Percentiles rank a stretch among this genome's conserved stretches.
Evolutionary conservation across 1,140 invertebrate species (phyloP).

Genomic region (Lepidostoma basale): DNA sequence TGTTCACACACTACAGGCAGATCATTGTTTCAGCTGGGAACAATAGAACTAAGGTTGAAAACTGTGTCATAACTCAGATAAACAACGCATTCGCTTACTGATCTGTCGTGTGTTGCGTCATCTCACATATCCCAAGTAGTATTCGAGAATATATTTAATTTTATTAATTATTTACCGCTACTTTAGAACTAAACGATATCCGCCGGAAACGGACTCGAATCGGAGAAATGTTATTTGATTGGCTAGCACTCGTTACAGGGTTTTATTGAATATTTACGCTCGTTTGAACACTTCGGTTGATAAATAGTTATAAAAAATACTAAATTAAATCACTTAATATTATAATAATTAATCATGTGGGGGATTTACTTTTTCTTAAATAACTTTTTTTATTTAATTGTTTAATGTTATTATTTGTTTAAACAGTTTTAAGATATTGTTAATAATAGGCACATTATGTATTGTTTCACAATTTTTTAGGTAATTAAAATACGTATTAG

Average conservation of each 20-base stretch:
- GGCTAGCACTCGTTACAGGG: not conserved
- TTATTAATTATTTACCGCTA: not conserved
- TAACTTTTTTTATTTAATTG: too few relatives aligned
- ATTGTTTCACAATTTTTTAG: too few relatives aligned
- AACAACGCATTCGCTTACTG: conserved; percentile 21
- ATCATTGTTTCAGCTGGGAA: conserved; percentile 36
- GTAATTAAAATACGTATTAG: too few relatives aligned
- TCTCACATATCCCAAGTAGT: not conserved
- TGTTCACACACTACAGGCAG: conserved; percentile 40
- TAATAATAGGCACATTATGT: too few relatives aligned
- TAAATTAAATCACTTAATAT: too few relatives aligned
- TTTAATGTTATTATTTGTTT: too few relatives aligned
- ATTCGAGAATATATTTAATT: not conserved
- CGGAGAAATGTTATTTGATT: not conserved
- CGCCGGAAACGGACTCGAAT: conserved; percentile 34
- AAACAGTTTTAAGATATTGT: too few relatives aligned
- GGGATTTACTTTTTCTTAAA: too few relatives aligned
- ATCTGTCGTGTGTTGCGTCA: conserved; percentile 10
- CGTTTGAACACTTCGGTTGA: not conserved
- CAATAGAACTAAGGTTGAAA: conserved; percentile 35
- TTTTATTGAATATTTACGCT: too few relatives aligned
- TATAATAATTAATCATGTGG: too few relatives aligned
- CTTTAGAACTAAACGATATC: not conserved
- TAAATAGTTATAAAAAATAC: not conserved
- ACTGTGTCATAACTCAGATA: conserved; percentile 40